A percentile compares a stretch with the other conserved stretches of the same genome.
These are phyloP conservation scores for Caerostris extrusa DNA, from an alignment of 1,140 invertebrate genomes.

Conservation along the genomic window DNA sequence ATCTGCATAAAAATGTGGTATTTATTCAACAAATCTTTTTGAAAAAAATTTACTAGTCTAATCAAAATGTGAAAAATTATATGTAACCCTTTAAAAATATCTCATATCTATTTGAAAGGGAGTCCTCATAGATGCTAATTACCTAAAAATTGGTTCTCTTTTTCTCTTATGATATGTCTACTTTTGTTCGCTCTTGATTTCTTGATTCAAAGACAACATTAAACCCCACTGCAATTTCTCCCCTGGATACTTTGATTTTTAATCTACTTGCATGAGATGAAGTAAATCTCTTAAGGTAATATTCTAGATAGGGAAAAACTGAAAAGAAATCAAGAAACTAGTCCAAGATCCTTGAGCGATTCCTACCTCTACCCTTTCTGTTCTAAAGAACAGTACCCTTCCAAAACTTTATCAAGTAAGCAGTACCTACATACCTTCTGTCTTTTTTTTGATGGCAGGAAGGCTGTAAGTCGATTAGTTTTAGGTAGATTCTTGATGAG, in stretches of 20 bases:
- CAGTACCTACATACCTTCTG: not conserved
- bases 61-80: too few relatives aligned
- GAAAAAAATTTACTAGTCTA: too few relatives aligned
- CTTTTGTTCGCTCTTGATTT: not conserved
- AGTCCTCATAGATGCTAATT: too few relatives aligned
- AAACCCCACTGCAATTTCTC: not conserved
- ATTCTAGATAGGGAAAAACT: not conserved
- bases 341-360: not conserved
- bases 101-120: too few relatives aligned
- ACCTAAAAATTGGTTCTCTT: too few relatives aligned
- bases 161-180: not conserved
- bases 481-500: conserved; percentile 55
- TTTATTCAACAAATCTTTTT: too few relatives aligned
- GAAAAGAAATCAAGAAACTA: not conserved
- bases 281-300: not conserved
- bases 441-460: conserved; percentile 17
- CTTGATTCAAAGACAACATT: not conserved
- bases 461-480: conserved; percentile 46
- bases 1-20: too few relatives aligned
- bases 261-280: not conserved
- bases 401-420: conserved; percentile 16
- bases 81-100: too few relatives aligned
- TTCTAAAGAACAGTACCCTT: not conserved
- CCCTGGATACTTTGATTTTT: not conserved
- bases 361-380: not conserved